A percentile compares a stretch with the other conserved stretches of the same genome.
Conservation (phyloP, 2,888 invertebrate species). For the Linnaemya tessellans region DNA sequence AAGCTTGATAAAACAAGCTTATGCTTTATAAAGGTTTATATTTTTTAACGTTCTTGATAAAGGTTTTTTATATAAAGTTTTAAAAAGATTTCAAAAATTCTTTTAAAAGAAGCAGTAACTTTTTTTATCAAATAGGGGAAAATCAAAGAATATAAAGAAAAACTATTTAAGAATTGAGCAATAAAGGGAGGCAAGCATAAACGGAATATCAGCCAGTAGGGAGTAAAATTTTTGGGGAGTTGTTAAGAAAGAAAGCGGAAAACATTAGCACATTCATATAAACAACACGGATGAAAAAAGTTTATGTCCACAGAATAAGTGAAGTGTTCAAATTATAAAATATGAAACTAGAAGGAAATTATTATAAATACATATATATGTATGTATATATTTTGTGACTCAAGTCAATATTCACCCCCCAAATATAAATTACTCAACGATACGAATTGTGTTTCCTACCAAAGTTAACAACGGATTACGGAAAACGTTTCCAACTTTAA, state of each 20-base stretch:
- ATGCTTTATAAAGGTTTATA: constrained; percentile 32
- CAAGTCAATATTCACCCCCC: not conserved
- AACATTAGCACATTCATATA: constrained; percentile 37
- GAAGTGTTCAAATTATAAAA: not conserved
- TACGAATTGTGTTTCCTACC: no score
- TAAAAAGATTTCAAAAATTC: constrained; percentile 54
- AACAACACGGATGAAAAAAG: constrained; percentile 13
- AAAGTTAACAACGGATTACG: no score
- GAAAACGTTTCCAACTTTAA: no score
- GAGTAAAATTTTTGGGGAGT: not conserved
- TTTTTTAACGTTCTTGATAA: constrained; percentile 12
- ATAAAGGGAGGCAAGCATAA: constrained; percentile 30
- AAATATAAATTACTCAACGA: no score
- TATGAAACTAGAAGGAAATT: not conserved
- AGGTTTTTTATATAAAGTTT: constrained; percentile 11
- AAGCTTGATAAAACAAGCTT: constrained; percentile 44
- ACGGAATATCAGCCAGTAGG: not conserved
- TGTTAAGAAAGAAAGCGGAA: not conserved
- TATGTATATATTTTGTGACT: no score
- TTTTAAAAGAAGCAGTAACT: constrained; percentile 21
- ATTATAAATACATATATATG: not conserved
- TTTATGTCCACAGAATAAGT: constrained; percentile 3
- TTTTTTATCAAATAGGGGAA: constrained; percentile 1
- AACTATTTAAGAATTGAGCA: constrained; percentile 49
- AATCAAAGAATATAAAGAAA: constrained; percentile 5